Percentiles rank a stretch among this genome's conserved stretches.
Conservation (phyloP, 2,888 invertebrate species). For the Epinotia brunnichana region DNA sequence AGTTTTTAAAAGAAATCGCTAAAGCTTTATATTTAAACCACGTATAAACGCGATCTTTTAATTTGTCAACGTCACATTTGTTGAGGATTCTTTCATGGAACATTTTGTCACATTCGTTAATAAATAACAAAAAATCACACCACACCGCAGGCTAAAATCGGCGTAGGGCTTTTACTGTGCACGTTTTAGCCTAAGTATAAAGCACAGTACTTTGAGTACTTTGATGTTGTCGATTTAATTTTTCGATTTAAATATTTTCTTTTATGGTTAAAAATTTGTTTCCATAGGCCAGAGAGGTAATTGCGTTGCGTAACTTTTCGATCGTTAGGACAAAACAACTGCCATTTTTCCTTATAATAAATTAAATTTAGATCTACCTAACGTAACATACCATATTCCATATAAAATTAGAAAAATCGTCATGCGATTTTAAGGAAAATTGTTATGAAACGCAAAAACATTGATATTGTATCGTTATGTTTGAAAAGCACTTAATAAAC, state of each 20-base stretch:
- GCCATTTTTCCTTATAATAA: too few species aligned
- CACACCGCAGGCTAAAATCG: constrained; percentile 16
- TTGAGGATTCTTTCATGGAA: constrained; percentile 41
- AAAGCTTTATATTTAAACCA: constrained; percentile 20
- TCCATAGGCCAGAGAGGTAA: too few species aligned
- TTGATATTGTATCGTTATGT: too few species aligned
- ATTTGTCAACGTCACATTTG: constrained; percentile 46
- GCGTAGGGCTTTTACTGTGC: background rate
- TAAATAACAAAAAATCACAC: constrained; percentile 37
- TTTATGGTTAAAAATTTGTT: too few species aligned
- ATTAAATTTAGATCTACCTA: too few species aligned
- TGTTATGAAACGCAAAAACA: too few species aligned
- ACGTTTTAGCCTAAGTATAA: background rate
- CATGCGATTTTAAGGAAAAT: too few species aligned
- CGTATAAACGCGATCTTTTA: constrained; percentile 42
- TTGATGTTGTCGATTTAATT: background rate
- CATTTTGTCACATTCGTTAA: constrained; percentile 40
- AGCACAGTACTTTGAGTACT: background rate
- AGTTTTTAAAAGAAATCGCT: background rate
- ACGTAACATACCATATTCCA: too few species aligned
- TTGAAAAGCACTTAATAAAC: too few species aligned
- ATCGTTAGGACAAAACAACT: too few species aligned
- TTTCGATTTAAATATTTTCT: background rate
- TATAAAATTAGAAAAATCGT: too few species aligned
- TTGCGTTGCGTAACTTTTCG: too few species aligned